Evolutionary conservation across 2,797 vertebrate genomes (phyloP), one percentile per base, ranked within the genome.

Genomic region (Fistularia tabacaria): DNA sequence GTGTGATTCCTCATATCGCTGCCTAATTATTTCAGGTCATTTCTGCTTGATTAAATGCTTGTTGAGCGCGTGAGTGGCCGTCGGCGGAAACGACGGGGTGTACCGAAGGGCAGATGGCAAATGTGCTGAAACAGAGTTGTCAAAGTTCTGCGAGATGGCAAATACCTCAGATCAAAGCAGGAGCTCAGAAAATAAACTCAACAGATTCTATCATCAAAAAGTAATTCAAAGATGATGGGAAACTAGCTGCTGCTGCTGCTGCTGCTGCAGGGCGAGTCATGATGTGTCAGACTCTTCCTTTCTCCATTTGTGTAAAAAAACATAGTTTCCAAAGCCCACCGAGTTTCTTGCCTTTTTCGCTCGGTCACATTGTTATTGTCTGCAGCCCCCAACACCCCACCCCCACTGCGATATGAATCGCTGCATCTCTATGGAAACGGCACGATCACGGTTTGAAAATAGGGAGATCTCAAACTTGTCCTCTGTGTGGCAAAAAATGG

Each of bases 21-120:
- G 74, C 25, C 9, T 41, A 66, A 74, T 74, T 40, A 73, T 61
- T 66, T 69, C 49, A 54, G 57, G 36, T 71, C 12, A 50, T 65
- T 72, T 62, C 48, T 51, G 54, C 14, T 59, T 53, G 25, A 12
- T 70, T 60, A 57, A 36, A 51, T 11, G 36, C 46, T 44, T 39
- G 1, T 10, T 53, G 46, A 14, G 13, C 15, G 36, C 46, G 48
- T 12, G 38, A 47, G 46, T 13, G 49, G 14, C 1, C 37, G 56
- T 38, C 36, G 49, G 51, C 38, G 48, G 48, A 40, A 45, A 49
- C 36, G 53, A 57, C 7, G 10, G 11, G 46, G 58, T 37, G 12
- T 14, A 54, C 45, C 39, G 3, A 12, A 44, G 36, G 37, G 46
- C 6, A 7, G 40, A 45, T 10, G 13, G 39, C 9, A 54, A 64